Conservation (phyloP, 2,113 vertebrate species). For the Conger conger region DNA sequence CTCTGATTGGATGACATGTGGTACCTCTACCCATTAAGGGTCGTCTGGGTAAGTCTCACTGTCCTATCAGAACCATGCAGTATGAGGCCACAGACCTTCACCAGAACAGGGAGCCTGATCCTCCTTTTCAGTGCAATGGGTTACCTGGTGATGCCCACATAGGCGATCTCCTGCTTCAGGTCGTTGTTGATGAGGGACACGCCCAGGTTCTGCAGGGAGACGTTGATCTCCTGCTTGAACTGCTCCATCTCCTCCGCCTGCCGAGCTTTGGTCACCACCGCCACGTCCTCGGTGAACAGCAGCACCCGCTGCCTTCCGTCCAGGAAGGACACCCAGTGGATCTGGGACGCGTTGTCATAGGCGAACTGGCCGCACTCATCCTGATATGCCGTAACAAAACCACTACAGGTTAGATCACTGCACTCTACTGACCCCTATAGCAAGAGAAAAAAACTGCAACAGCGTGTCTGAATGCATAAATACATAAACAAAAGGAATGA, state of each 20-base stretch:
- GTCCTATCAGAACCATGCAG: neutral
- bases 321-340: slow-evolving; percentile 95
- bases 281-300: slow-evolving; percentile 91
- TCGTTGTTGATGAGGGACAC: slow-evolving; percentile 89
- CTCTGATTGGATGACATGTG: neutral
- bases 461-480: neutral
- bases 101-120: neutral
- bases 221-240: slow-evolving; percentile 81
- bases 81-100: neutral
- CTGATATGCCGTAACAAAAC: slow-evolving; percentile 53
- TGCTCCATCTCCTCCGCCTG: slow-evolving; percentile 95
- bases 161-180: slow-evolving; percentile 86
- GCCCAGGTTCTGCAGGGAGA: slow-evolving; percentile 90
- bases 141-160: slow-evolving; percentile 92
- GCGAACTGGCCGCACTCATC: slow-evolving; percentile 88
- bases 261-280: slow-evolving; percentile 84
- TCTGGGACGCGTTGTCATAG: slow-evolving; percentile 75
- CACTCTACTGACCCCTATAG: neutral
- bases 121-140: neutral
- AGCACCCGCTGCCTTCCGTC: slow-evolving; percentile 91
- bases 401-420: neutral
- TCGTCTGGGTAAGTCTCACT: neutral
- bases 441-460: neutral
- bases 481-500: no score
- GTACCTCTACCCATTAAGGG: neutral